A percentile compares a stretch with the other conserved stretches of the same genome.
Conservation (phyloP, 2,797 vertebrate genomes). For the Crypturellus tataupa region DNA sequence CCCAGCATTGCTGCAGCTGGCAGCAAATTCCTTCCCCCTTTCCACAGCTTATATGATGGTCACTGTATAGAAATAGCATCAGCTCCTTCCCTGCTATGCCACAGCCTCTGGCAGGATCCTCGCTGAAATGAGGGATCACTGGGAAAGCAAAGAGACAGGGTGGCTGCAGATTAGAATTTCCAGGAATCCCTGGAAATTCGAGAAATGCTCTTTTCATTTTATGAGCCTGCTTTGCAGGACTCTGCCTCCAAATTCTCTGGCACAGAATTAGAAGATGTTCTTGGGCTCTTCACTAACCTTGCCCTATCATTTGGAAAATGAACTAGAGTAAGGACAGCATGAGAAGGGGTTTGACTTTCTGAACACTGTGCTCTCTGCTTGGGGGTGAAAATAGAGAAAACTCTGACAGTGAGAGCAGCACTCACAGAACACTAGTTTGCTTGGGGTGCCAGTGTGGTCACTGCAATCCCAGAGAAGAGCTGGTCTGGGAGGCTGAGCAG, state of each 20-base stretch:
- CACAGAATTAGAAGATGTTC: not conserved
- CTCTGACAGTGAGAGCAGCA: not conserved
- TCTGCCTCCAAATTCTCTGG: not conserved
- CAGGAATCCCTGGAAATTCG: accelerated
- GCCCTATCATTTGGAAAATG: not conserved
- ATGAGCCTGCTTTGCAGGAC: accelerated
- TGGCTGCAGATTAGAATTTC: not conserved
- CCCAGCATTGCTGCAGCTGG: not conserved
- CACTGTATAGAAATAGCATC: not conserved
- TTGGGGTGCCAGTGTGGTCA: too few species aligned
- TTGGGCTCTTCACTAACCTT: not conserved
- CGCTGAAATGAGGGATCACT: not conserved
- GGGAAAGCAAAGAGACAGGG: not conserved
- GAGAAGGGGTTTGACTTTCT: not conserved
- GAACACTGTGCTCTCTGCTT: not conserved
- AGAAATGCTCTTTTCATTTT: not conserved
- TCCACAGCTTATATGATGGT: not conserved
- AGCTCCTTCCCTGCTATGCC: not conserved
- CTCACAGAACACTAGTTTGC: not conserved
- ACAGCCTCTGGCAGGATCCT: not conserved
- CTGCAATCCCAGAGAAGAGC: not conserved
- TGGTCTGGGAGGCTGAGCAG: not conserved
- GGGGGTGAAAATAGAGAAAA: too few species aligned
- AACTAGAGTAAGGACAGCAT: not conserved
- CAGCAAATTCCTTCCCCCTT: not conserved